These are phyloP conservation scores for Peromyscus aztecus DNA, from an alignment of 2,797 vertebrate genomes.

Conservation along the genomic window DNA sequence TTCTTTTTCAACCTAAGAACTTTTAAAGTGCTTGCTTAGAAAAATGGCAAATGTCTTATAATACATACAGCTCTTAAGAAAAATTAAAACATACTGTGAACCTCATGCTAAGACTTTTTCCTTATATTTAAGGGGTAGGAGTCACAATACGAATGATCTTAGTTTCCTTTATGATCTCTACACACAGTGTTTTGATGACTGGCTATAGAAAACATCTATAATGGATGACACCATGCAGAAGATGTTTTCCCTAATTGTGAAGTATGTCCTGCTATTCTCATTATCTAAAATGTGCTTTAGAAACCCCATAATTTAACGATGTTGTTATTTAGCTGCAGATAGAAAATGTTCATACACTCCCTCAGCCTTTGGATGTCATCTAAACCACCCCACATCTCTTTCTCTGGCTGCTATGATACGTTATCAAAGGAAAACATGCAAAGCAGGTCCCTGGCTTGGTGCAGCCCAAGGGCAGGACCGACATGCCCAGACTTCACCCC, in stretches of 20 bases:
- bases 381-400: background rate
- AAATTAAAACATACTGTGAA: background rate
- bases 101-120: conserved; percentile 2
- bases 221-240: background rate
- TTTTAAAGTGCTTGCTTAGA: conserved; percentile 45
- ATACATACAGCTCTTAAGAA: background rate
- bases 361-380: background rate
- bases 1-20: conserved; percentile 32
- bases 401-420: background rate
- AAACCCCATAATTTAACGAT: background rate
- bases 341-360: background rate
- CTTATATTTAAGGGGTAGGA: background rate
- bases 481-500: rapidly evolving
- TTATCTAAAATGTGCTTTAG: conserved; percentile 3
- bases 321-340: background rate
- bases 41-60: conserved; percentile 48
- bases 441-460: background rate
- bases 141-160: background rate
- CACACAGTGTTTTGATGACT: conserved; percentile 37
- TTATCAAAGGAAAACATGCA: background rate
- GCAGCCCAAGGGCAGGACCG: background rate
- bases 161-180: conserved; percentile 36
- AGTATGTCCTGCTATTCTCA: background rate
- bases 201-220: conserved; percentile 23
- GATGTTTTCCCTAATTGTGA: conserved; percentile 30